Conservation (phyloP, 2,888 invertebrate genomes). For the Xanthia togata region DNA sequence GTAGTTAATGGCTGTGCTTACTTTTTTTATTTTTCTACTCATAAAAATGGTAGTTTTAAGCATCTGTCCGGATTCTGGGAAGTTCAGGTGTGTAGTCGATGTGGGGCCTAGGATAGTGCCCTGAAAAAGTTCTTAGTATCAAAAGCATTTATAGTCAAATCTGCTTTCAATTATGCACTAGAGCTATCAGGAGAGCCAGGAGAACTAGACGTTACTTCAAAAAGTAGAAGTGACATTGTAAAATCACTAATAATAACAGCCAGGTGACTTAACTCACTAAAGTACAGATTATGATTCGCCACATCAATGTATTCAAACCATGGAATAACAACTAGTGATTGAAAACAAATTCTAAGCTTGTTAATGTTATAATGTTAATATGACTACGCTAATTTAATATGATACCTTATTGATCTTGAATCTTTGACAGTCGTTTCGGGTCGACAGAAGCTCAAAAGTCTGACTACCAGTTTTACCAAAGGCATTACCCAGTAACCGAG, state of each 20-base stretch:
- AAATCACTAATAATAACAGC: not conserved
- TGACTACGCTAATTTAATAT: not conserved
- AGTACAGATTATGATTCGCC: not conserved
- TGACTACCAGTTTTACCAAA: no score
- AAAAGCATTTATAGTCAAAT: not conserved
- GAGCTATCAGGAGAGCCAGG: not conserved
- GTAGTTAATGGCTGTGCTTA: conserved; percentile 43
- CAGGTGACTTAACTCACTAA: not conserved
- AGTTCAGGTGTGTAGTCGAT: conserved; percentile 23
- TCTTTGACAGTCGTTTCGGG: no score
- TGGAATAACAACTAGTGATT: not conserved
- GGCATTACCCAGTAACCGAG: no score
- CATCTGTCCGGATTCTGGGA: conserved; percentile 57
- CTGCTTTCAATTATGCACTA: not conserved
- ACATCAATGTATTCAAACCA: conserved; percentile 5
- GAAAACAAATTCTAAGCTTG: not conserved
- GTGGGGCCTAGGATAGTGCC: conserved; percentile 38
- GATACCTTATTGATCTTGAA: no score
- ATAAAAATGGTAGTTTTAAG: conserved; percentile 42
- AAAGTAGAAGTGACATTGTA: not conserved
- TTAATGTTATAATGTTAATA: not conserved
- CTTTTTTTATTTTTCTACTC: conserved; percentile 53
- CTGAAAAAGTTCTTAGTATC: conserved; percentile 19
- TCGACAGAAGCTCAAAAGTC: no score
- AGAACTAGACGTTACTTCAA: not conserved